Evolutionary conservation across 2,888 invertebrate species (phyloP).

Genomic region (Pseudococcus longispinus): DNA sequence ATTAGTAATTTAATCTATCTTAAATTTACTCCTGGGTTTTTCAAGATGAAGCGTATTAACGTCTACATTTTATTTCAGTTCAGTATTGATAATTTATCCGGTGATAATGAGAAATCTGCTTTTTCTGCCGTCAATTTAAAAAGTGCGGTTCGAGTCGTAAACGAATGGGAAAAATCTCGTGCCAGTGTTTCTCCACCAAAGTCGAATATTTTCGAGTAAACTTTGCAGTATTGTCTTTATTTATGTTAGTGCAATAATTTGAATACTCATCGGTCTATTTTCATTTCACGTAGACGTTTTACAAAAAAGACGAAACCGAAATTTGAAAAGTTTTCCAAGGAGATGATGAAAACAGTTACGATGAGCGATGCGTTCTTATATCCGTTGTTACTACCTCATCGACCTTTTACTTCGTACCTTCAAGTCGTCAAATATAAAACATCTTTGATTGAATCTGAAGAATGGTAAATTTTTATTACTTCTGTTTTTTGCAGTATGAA

Average conservation of each 20-base stretch:
- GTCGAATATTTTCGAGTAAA: constrained; percentile 44
- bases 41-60: neutral
- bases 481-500: neutral
- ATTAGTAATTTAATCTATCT: constrained; percentile 64
- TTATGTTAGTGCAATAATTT: neutral
- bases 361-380: constrained; percentile 46
- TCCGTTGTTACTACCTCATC: constrained; percentile 44
- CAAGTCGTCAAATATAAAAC: neutral
- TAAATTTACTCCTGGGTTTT: neutral
- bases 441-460: constrained; percentile 33
- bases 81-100: neutral
- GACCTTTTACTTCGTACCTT: neutral
- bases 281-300: neutral
- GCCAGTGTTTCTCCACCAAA: neutral
- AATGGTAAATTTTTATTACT: constrained; percentile 30
- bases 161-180: constrained; percentile 29
- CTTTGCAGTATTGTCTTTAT: neutral
- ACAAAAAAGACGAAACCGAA: neutral
- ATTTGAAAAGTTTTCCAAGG: neutral
- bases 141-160: neutral
- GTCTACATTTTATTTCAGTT: neutral
- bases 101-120: constrained; percentile 15
- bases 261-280: neutral
- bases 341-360: constrained; percentile 25
- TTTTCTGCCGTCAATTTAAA: constrained; percentile 20